Evolutionary conservation across 1,140 invertebrate genomes (phyloP).

Genomic region (Glossosoma conforme): DNA sequence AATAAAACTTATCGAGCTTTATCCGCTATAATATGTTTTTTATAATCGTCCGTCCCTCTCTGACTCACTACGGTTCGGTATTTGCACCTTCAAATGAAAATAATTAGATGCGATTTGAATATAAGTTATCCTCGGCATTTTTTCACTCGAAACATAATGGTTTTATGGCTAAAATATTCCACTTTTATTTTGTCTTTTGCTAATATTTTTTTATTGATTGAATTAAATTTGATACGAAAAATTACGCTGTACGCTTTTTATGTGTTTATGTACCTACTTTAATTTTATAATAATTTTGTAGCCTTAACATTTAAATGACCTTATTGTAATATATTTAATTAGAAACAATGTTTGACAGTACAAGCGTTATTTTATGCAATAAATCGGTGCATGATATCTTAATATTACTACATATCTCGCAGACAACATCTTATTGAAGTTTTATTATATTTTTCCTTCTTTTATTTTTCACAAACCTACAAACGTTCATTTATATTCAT

Average conservation of each 20-base stretch:
- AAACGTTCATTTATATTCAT: no score
- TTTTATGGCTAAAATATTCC: constrained; percentile 19
- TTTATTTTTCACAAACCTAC: no score
- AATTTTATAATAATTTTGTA: constrained; percentile 5
- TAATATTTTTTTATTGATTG: constrained; percentile 18
- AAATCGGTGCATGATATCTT: no score
- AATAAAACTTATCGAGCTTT: constrained; percentile 27
- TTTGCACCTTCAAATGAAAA: constrained; percentile 24
- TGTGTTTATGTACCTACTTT: constrained; percentile 4
- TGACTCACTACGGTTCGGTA: constrained; percentile 5
- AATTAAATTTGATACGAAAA: constrained; percentile 22
- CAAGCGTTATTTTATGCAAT: no score
- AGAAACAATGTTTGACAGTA: no score
- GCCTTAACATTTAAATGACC: constrained; percentile 25
- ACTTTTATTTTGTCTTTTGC: constrained; percentile 21
- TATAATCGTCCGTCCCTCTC: constrained; percentile 12
- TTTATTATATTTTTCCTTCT: no score
- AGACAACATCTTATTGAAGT: no score
- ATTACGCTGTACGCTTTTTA: constrained; percentile 10
- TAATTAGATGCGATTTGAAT: constrained; percentile 25
- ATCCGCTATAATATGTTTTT: constrained; percentile 19
- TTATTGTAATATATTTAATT: no score
- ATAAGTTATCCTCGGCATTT: constrained; percentile 22
- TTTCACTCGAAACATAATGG: constrained; percentile 6
- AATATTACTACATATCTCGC: no score